Base-by-base conservation (phyloP, 2,113 vertebrate species). In the Chaetura pelagica region DNA sequence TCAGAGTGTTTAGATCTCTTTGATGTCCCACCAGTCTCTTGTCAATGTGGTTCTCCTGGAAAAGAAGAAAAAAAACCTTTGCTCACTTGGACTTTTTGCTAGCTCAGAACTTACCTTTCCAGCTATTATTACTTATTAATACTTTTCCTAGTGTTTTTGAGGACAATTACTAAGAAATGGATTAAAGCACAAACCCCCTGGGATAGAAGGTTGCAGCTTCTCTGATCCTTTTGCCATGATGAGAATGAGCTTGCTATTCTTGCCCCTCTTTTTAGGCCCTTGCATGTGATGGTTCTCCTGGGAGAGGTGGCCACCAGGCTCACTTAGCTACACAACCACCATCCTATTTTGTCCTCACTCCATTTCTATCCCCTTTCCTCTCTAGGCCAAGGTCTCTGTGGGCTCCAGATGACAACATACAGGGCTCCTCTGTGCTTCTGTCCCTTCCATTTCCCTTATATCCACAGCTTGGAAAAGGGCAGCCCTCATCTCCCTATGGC, bases 401-500 rank as follows among this genome's bases (percentile, higher is more conserved):
- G 24, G 17, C 16, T 69, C 57, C 57, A 35, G 35, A 6, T 44
- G 23, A 12, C 11, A 21, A 24, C 0, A 24, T 29, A 21, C 15
- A 14, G 34, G 15, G 27, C 8, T 76, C 62, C 80, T 52, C 7
- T 1, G 15, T 4, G 12, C 30, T 78, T 35, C 64, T 42, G 30
- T 23, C 49, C 9, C 3, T 18, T 32, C 0, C 27, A 26, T 69
- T 23, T 15, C 6, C 17, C 42, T 57, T 32, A 10, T 6, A 74
- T 13, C 46, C 30, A 4, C 4, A 44, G 1, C 30, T 4, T n/a
- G 40, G 77, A 14, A 87, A 44, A 49, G 6, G 12, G 4, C 51
- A 23, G 7, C 12, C 46, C 29, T 57, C n/a, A 2, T 38, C 48
- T 44, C 51, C 2, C 44, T 17, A 0, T 18, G 7, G 1, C 38